Conservation (phyloP, 2,797 vertebrate genomes). For the Mus minutoides region DNA sequence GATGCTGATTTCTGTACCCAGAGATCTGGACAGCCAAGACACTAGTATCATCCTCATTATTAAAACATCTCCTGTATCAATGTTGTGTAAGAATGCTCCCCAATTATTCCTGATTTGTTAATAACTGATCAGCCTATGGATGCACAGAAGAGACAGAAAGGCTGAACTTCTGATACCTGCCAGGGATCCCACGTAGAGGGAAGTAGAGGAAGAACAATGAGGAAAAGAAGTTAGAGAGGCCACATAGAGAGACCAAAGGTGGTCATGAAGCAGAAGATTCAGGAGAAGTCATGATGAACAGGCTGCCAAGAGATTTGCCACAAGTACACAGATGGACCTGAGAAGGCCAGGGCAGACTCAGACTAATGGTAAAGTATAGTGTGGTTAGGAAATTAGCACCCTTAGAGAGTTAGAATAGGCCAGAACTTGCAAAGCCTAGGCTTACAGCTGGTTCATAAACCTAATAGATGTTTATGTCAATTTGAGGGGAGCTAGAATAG, state of each 20-base stretch:
- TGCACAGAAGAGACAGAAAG: neutral
- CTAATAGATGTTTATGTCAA: neutral
- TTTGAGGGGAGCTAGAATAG: neutral
- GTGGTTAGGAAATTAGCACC: neutral
- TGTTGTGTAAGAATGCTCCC: neutral
- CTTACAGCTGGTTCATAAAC: neutral
- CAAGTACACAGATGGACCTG: neutral
- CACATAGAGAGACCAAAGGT: neutral
- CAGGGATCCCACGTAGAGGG: neutral
- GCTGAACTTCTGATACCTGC: neutral
- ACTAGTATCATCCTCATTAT: neutral
- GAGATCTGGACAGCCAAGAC: neutral
- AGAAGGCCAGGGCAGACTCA: neutral
- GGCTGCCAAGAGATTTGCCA: neutral
- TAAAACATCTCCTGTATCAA: neutral
- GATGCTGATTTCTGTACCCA: neutral
- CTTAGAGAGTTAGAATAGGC: neutral
- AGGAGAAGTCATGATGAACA: neutral
- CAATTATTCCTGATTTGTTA: neutral
- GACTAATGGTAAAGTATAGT: neutral
- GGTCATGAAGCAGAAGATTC: neutral
- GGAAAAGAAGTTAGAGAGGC: neutral
- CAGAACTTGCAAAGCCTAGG: neutral
- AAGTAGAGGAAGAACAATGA: neutral
- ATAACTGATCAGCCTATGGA: neutral